Base-by-base conservation (phyloP, 23 tunicate species). In the Diplosoma virens region DNA sequence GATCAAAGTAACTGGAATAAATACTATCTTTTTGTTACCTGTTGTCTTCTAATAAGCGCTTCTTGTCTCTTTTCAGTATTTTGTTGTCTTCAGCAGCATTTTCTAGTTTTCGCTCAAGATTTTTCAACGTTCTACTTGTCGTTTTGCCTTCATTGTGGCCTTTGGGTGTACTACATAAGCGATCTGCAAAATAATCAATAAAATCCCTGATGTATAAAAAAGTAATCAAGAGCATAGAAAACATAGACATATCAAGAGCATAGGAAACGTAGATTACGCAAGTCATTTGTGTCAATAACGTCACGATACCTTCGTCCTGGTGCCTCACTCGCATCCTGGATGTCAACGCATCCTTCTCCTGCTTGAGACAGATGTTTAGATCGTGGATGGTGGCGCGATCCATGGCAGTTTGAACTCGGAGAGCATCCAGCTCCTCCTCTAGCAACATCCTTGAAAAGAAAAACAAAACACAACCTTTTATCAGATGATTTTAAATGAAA, bases 331-430 rank as follows among this genome's bases (percentile, higher is more conserved):
- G 32, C 1, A 81, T 31, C 28, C 75, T 81, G 16, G 75, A 27
- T 28, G 33, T 30, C 60, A 87, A 36, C 0, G 80, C 94, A 18
- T 82, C 84, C 73, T 71, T 66, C 37, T 89, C 95, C 24, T 81
- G 68, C 48, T 76, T 74, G 55, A 88, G 59, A 33, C 83, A 77
- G 48, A 88, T 59, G 64, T 88, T 88, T 6, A 88, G 63, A 47
- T 88, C 95, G 25, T 88, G 95, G 18, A 88, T 78, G 20, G 82
- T 79, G 22, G 97, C 89, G 63, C 87, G 77, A 67, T 90, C 97
- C 89, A 83, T 90, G 18, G 97, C 76, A 11, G 79, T 50, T 74
- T 90, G 89, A 9, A 90, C 97, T 1, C 89, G 81, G 32, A 90
- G 71, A 32, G 76, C 73, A 63, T 90, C 97, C 52, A 90, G 34